These are phyloP conservation scores for Pogonomyrmex californicus DNA, from an alignment of 1,140 invertebrate species.

Conservation along the genomic window DNA sequence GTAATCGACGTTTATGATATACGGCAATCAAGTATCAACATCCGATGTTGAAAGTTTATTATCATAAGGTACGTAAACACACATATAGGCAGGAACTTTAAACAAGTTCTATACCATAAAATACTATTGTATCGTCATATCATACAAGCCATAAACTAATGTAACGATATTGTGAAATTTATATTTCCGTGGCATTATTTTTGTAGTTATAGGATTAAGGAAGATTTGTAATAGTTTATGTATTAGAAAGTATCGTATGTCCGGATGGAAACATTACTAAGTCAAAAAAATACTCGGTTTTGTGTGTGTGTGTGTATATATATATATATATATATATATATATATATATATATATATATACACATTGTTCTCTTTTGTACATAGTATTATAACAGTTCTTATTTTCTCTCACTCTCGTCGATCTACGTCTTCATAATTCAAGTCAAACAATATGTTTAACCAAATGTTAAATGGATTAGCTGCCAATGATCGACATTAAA, in stretches of 20 bases:
- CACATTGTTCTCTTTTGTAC: constrained; percentile 32
- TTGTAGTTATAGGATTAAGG: constrained; percentile 49
- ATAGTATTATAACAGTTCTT: constrained; percentile 31
- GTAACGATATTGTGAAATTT: constrained; percentile 26
- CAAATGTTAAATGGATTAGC: constrained; percentile 24
- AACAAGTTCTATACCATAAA: constrained; percentile 18
- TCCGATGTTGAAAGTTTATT: constrained; percentile 58
- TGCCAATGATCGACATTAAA: constrained; percentile 39
- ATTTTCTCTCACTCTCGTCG: constrained; percentile 25
- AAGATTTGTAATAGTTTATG: constrained; percentile 7
- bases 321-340: constrained; percentile 24
- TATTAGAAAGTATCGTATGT: constrained; percentile 30
- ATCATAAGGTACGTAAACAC: constrained; percentile 35
- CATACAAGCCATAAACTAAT: constrained; percentile 37
- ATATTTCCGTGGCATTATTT: constrained; percentile 56
- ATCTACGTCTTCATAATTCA: constrained; percentile 11
- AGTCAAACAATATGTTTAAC: not conserved
- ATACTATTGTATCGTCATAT: constrained; percentile 16
- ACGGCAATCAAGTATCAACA: constrained; percentile 71
- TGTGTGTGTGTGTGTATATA: constrained; percentile 20
- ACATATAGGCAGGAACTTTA: constrained; percentile 67
- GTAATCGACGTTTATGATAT: constrained; percentile 86
- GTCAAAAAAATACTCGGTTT: constrained; percentile 51
- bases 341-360: constrained; percentile 22
- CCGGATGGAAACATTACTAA: constrained; percentile 32